These are phyloP conservation scores for Spilosoma lubricipeda DNA, from an alignment of 2,888 invertebrate species.

Conservation along the genomic window DNA sequence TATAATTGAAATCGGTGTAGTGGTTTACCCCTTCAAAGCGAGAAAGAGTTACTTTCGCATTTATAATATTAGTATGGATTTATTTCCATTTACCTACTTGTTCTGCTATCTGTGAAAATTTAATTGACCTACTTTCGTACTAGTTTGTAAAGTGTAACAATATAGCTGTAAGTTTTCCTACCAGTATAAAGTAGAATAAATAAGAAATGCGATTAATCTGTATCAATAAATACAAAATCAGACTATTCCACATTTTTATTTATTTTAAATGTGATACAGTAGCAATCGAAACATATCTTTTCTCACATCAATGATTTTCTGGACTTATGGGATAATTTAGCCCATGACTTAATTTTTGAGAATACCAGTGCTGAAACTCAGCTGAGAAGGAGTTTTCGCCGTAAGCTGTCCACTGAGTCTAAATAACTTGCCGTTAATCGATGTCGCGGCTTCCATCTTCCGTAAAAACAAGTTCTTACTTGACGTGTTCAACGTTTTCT, in stretches of 20 bases:
- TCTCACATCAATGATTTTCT: background rate
- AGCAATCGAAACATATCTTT: background rate
- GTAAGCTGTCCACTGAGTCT: conserved; percentile 74
- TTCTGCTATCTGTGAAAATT: too few relatives aligned
- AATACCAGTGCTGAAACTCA: conserved; percentile 63
- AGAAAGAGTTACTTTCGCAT: too few relatives aligned
- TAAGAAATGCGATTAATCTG: background rate
- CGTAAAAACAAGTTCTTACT: conserved; percentile 76
- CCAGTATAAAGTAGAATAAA: too few relatives aligned
- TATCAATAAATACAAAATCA: background rate
- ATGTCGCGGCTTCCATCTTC: conserved; percentile 81
- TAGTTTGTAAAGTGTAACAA: too few relatives aligned
- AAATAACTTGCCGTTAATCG: conserved; percentile 75
- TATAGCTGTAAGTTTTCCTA: too few relatives aligned
- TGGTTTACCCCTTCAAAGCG: too few relatives aligned
- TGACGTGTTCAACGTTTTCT: conserved; percentile 71
- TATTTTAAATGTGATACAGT: background rate
- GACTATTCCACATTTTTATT: background rate
- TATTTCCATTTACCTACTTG: too few relatives aligned
- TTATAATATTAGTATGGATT: too few relatives aligned
- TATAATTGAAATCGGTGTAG: too few relatives aligned
- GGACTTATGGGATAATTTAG: background rate
- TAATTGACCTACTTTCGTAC: too few relatives aligned
- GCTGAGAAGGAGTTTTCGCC: conserved; percentile 66
- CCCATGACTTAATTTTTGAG: conserved; percentile 45